Evolutionary conservation across 1,140 invertebrate species (phyloP).

Genomic region (Zaprionus africanus): DNA sequence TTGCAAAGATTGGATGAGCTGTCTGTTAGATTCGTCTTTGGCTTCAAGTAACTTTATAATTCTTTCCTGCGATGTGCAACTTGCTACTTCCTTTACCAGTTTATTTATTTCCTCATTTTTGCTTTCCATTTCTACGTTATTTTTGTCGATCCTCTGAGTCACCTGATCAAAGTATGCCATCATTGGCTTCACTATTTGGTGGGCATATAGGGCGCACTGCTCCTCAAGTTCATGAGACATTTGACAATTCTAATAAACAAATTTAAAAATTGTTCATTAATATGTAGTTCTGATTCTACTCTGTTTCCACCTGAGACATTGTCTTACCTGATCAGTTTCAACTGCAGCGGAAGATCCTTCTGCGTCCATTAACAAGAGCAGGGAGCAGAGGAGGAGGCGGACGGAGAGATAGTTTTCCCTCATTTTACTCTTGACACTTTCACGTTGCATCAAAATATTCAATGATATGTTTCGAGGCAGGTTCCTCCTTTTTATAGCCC

Average conservation of each 20-base stretch:
- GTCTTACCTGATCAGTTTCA: too few relatives aligned
- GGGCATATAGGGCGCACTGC: not conserved
- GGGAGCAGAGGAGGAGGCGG: too few relatives aligned
- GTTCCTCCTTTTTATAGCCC: too few relatives aligned
- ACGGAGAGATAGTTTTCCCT: too few relatives aligned
- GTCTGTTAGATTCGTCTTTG: not conserved
- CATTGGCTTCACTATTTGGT: not conserved
- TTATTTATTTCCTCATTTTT: not conserved
- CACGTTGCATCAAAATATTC: too few relatives aligned
- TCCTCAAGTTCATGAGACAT: not conserved
- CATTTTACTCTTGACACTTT: too few relatives aligned
- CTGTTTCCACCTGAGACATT: too few relatives aligned
- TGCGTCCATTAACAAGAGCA: too few relatives aligned
- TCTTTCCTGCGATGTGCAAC: not conserved
- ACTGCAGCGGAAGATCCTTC: too few relatives aligned
- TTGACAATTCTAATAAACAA: not conserved
- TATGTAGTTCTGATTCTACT: too few relatives aligned
- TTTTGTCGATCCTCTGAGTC: not conserved
- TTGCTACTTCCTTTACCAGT: not conserved
- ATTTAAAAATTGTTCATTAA: not conserved
- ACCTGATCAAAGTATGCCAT: not conserved
- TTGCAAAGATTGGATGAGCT: not conserved
- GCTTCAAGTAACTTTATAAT: not conserved
- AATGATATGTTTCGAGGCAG: too few relatives aligned
- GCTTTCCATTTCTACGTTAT: not conserved